These are phyloP conservation scores for Megaceryle maxima DNA, from an alignment of 2,113 vertebrate genomes.

Conservation along the genomic window DNA sequence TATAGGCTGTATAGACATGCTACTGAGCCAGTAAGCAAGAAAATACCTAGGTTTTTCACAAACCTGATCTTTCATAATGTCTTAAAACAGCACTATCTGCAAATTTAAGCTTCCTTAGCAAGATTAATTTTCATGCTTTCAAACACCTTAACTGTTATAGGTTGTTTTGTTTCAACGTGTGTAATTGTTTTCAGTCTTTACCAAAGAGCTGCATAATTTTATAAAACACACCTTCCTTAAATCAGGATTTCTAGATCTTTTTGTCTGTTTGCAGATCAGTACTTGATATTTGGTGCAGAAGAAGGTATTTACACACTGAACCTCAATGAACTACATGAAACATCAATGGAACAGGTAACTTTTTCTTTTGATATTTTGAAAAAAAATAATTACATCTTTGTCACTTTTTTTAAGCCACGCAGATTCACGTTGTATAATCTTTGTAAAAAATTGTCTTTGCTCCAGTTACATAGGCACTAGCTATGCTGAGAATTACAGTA, in stretches of 20 bases:
- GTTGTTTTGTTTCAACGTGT: not conserved
- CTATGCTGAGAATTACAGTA: not conserved
- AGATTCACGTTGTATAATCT: not conserved
- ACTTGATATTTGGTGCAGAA: conserved; percentile 98
- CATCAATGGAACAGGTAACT: conserved; percentile 95
- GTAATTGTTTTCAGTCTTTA: not conserved
- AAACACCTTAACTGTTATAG: fast-evolving
- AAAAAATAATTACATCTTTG: not conserved
- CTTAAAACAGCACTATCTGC: not conserved
- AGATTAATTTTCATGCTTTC: not conserved
- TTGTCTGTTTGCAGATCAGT: conserved; percentile 85
- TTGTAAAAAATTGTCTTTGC: not conserved
- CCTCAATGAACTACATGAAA: conserved; percentile 98
- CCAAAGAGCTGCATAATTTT: not conserved
- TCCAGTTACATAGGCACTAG: not conserved
- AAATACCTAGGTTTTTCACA: not conserved
- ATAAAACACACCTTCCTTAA: not conserved
- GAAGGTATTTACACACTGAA: conserved; percentile 98
- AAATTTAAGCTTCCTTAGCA: not conserved
- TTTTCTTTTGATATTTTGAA: not conserved
- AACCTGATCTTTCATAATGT: not conserved
- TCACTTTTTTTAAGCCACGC: not conserved
- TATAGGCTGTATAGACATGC: not conserved
- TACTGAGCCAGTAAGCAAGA: not conserved
- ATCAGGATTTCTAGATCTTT: not conserved